Evolutionary conservation across 2,113 vertebrate species (phyloP).

Genomic region (Phrynosoma platyrhinos): DNA sequence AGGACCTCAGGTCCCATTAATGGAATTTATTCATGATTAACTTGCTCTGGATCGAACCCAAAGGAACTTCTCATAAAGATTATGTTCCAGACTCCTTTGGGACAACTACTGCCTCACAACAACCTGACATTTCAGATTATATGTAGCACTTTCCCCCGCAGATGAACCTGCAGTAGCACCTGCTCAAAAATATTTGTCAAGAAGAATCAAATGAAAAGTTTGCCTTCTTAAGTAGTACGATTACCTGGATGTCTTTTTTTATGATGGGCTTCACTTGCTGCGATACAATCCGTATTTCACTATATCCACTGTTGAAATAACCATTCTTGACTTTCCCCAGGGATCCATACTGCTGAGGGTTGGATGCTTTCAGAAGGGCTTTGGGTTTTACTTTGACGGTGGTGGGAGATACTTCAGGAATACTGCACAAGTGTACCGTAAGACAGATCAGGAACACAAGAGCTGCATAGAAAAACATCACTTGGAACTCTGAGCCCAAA

Average conservation of each 20-base stretch:
- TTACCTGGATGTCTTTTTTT: constrained; percentile 77
- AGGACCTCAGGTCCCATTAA: too few relatives aligned
- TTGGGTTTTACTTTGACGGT: constrained; percentile 44
- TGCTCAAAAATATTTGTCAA: neutral
- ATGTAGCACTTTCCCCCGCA: neutral
- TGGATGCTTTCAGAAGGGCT: constrained; percentile 65
- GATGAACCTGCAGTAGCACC: neutral
- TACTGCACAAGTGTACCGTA: constrained; percentile 89
- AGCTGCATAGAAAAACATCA: constrained; percentile 92
- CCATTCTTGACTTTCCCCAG: constrained; percentile 74
- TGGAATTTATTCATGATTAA: neutral
- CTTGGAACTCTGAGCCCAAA: constrained; percentile 93
- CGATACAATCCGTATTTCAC: constrained; percentile 70
- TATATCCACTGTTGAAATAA: constrained; percentile 59
- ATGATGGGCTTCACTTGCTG: constrained; percentile 67
- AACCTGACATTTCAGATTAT: neutral
- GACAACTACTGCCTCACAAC: neutral
- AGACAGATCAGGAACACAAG: constrained; percentile 86
- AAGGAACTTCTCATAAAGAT: neutral
- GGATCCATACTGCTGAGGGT: constrained; percentile 78
- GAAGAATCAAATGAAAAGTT: accelerated
- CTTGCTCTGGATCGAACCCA: neutral
- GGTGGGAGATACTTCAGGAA: constrained; percentile 87
- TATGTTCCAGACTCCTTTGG: neutral
- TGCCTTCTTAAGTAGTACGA: neutral